Conservation (phyloP, 2,888 invertebrate genomes). For the Spatulosminthurus flaviceps region DNA sequence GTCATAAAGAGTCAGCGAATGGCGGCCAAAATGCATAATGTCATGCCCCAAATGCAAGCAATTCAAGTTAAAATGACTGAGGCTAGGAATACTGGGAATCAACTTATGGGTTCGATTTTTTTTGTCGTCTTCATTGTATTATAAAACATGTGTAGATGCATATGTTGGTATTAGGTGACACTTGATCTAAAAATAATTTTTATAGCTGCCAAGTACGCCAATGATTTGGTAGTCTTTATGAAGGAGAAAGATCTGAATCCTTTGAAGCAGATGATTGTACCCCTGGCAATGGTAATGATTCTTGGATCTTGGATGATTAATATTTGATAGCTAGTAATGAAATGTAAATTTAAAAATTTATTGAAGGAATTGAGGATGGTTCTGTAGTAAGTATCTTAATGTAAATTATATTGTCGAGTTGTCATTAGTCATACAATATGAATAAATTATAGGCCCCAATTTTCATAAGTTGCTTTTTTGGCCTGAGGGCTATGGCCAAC, state of each 20-base stretch:
- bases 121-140: not conserved
- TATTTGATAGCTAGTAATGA: not conserved
- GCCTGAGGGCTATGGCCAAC: slow-evolving; percentile 85
- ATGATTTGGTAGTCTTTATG: slow-evolving; percentile 84
- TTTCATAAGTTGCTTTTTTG: slow-evolving; percentile 92
- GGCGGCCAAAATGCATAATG: slow-evolving; percentile 81
- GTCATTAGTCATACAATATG: too few species aligned
- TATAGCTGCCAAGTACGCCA: slow-evolving; percentile 75
- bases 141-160: not conserved
- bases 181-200: too few species aligned
- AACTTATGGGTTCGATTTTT: slow-evolving; percentile 72
- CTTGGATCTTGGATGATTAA: not conserved
- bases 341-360: too few species aligned
- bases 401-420: too few species aligned
- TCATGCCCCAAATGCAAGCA: slow-evolving; percentile 84
- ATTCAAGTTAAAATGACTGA: slow-evolving; percentile 86
- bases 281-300: slow-evolving; percentile 77
- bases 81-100: slow-evolving; percentile 84
- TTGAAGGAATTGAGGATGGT: too few species aligned
- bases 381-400: not conserved
- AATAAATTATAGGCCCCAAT: slow-evolving; percentile 71
- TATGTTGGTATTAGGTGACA: not conserved
- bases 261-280: slow-evolving; percentile 79
- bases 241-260: slow-evolving; percentile 83
- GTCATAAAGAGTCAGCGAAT: slow-evolving; percentile 84